Conservation (phyloP, 53 echinoderm and acorn worm genomes). For the Zoroaster sp. region DNA sequence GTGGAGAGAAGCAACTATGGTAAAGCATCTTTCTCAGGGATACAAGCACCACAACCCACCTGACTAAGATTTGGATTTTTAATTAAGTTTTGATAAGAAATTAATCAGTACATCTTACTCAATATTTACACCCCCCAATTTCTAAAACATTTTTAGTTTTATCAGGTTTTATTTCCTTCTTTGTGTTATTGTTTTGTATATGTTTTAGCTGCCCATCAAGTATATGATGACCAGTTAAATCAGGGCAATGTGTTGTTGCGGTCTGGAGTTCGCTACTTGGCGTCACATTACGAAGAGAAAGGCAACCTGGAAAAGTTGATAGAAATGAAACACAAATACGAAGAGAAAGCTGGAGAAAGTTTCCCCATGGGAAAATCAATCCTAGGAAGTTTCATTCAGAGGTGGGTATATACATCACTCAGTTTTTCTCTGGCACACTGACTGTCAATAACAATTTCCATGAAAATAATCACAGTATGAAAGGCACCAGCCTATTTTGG, state of each 20-base stretch:
- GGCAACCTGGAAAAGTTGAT: constrained; percentile 64
- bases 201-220: constrained; percentile 67
- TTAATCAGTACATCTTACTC: too few species aligned
- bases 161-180: too few species aligned
- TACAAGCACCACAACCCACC: too few species aligned
- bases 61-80: too few species aligned
- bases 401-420: constrained; percentile 23
- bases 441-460: not conserved
- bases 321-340: constrained; percentile 62
- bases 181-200: too few species aligned
- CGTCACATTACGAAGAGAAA: constrained; percentile 40
- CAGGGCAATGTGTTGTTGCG: constrained; percentile 33
- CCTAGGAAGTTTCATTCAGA: constrained; percentile 63
- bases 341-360: constrained; percentile 12
- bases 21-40: too few species aligned
- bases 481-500: too few species aligned
- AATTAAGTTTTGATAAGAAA: too few species aligned
- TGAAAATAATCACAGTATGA: too few species aligned
- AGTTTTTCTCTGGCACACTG: not conserved
- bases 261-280: constrained; percentile 54
- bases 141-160: too few species aligned
- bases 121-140: too few species aligned
- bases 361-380: constrained; percentile 66
- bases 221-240: constrained; percentile 43
- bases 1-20: too few species aligned